phyloP scores from a whole-genome alignment of 2,113 vertebrate species.

The Sitta europaea region DNA sequence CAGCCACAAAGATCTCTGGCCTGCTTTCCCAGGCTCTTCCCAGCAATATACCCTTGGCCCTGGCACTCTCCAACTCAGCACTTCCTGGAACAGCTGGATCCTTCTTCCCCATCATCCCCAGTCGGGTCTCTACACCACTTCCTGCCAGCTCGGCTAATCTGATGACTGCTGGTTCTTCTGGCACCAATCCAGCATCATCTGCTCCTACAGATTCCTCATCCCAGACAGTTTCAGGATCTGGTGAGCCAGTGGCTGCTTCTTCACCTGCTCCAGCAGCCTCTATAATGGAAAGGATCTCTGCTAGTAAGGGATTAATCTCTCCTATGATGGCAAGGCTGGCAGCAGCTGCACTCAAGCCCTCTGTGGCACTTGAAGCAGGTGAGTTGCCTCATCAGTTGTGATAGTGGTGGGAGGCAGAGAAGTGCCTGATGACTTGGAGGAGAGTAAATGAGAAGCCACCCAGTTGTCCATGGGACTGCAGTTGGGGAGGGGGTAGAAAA shows the following conservation, averaged over 20 bases:
- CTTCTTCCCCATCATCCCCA: slow-evolving; percentile 88
- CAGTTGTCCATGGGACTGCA: not conserved
- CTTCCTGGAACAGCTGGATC: slow-evolving; percentile 81
- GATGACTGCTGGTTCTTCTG: slow-evolving; percentile 77
- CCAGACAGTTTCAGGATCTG: slow-evolving; percentile 76
- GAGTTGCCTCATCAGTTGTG: slow-evolving; percentile 34
- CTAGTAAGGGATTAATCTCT: slow-evolving; percentile 97
- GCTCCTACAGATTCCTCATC: slow-evolving; percentile 73
- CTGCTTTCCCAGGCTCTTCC: slow-evolving; percentile 90
- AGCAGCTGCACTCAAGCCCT: slow-evolving; percentile 93
- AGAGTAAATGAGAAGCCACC: not conserved
- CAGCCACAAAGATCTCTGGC: slow-evolving; percentile 82
- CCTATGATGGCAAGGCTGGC: slow-evolving; percentile 98
- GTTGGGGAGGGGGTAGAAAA: not conserved
- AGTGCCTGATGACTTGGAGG: not conserved
- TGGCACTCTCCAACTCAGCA: slow-evolving; percentile 83
- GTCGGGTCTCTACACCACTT: slow-evolving; percentile 80
- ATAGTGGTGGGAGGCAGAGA: not conserved
- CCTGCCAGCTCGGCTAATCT: slow-evolving; percentile 79
- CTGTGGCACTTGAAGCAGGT: slow-evolving; percentile 85
- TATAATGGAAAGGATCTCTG: slow-evolving; percentile 97
- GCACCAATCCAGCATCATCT: slow-evolving; percentile 67
- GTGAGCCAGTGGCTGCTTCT: slow-evolving; percentile 74
- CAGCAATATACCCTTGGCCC: slow-evolving; percentile 84
- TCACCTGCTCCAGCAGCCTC: slow-evolving; percentile 82